phyloP scores from a whole-genome alignment of 1,140 invertebrate species.

The Ptiloglossa arizonensis region DNA sequence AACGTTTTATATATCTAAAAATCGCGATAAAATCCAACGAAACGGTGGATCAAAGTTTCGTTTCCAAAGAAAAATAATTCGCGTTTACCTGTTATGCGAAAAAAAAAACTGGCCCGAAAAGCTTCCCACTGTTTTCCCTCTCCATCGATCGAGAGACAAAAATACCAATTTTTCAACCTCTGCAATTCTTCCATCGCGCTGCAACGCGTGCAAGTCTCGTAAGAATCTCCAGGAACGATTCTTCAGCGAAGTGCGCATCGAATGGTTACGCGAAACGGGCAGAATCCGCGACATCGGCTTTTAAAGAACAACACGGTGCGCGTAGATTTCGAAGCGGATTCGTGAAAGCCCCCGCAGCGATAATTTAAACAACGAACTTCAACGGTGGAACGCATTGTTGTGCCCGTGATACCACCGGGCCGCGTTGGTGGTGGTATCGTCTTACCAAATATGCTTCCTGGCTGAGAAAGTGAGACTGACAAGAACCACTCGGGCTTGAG shows the following conservation, averaged over 20 bases:
- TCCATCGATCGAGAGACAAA: neutral
- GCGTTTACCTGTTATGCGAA: too few species aligned
- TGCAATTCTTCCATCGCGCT: neutral
- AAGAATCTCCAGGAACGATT: neutral
- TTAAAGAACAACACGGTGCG: neutral
- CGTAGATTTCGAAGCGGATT: constrained; percentile 18
- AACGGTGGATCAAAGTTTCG: too few species aligned
- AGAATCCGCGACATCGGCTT: neutral
- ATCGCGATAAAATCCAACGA: too few species aligned
- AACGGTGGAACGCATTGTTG: constrained; percentile 49
- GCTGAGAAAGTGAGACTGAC: constrained; percentile 62
- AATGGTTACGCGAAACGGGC: neutral
- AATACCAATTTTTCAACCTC: neutral
- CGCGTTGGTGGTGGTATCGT: constrained; percentile 46
- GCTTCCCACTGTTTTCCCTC: neutral
- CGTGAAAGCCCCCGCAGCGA: neutral
- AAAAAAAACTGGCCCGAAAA: too few species aligned
- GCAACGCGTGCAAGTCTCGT: too few species aligned
- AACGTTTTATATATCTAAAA: too few species aligned
- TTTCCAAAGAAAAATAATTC: too few species aligned
- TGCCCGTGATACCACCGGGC: too few species aligned
- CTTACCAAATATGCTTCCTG: constrained; percentile 61
- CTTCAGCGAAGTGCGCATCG: neutral
- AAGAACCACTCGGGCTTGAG: constrained; percentile 58
- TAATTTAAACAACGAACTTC: constrained; percentile 36